Conservation (phyloP, 2,797 vertebrate genomes). For the Triplophysa bombifrons region DNA sequence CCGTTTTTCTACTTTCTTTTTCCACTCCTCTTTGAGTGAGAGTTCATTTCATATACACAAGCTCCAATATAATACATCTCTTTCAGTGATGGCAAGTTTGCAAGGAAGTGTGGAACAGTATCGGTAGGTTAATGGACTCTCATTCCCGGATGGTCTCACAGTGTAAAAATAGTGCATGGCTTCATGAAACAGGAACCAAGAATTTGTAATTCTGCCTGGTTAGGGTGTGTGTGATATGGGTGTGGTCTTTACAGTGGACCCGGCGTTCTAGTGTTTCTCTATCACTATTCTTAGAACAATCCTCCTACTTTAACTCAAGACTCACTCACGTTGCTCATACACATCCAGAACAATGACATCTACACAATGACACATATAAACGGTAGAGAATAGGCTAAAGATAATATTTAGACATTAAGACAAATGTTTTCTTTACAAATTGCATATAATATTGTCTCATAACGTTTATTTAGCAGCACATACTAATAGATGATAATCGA, state of each 20-base stretch:
- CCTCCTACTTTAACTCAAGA: conserved; percentile 28
- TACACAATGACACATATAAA: conserved; percentile 7
- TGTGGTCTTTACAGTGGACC: conserved; percentile 55
- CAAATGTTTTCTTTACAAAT: background rate
- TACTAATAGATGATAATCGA: background rate
- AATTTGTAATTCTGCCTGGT: conserved; percentile 64
- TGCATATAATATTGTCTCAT: background rate
- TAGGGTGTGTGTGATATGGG: conserved; percentile 66
- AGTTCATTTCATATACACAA: conserved; percentile 5
- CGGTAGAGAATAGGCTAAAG: conserved; percentile 18
- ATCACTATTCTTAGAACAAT: conserved; percentile 75
- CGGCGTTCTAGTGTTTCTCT: conserved; percentile 60
- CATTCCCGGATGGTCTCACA: conserved; percentile 60
- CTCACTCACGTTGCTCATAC: background rate
- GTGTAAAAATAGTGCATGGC: conserved; percentile 61
- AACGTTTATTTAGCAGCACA: background rate
- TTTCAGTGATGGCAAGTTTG: background rate
- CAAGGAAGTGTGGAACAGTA: background rate
- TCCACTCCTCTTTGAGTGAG: background rate
- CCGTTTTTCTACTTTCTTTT: conserved; percentile 2
- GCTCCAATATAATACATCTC: background rate
- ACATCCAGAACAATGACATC: conserved; percentile 28
- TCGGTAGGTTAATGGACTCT: conserved; percentile 18
- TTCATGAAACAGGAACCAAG: conserved; percentile 70
- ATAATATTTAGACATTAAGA: background rate